Evolutionary conservation across 2,113 vertebrate genomes (phyloP), one percentile per base, ranked within the genome.

Genomic region (Siniperca chuatsi): DNA sequence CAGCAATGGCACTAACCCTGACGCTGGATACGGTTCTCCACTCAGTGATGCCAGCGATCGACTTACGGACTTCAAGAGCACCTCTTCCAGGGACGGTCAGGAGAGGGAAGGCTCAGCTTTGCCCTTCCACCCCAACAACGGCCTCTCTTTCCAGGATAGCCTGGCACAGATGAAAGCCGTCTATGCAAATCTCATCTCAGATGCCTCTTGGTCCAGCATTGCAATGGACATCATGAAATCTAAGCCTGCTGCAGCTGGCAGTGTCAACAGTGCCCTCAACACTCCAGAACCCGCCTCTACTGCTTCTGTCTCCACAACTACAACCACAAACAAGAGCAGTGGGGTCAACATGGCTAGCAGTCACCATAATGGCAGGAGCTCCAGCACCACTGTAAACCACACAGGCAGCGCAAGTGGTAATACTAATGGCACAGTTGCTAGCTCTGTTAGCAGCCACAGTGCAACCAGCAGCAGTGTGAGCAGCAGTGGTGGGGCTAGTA

Each of bases 91-190:
- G 91, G 98, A 99, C 50, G 95, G 95, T 87, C 96, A 95, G 86
- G 98, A 99, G 90, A 97, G 96, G 87, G 98, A 99, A 85, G 97
- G 97, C 79, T 37, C 87, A 6, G 46, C 92, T 77, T 81, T 94
- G 54, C 89, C 93, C 77, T 92, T 91, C 67, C 89, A 94, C 4
- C 94, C 93, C 86, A 95, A 94, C 92, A 95, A 95, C 88, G 90
- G 95, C 91, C 96, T 97, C 76, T 98, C 97, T 86, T 96, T 98
- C 87, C 97, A 98, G 95, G 98, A 99, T 94, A 99, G 98, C 94
- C 95, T 99, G 96, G 98, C 98, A 42, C 97, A 99, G 93, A 99
- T 99, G 96, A 99, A 99, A 96, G 98, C 98, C n/a, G 98, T 99
- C 94, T 99, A 99, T 93, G 98, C 98, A 92, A 99, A 99, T 95